A percentile compares a stretch with the other conserved stretches of the same genome.
phyloP scores from a whole-genome alignment of 2,888 invertebrate genomes.

The Gerosis bhagava region DNA sequence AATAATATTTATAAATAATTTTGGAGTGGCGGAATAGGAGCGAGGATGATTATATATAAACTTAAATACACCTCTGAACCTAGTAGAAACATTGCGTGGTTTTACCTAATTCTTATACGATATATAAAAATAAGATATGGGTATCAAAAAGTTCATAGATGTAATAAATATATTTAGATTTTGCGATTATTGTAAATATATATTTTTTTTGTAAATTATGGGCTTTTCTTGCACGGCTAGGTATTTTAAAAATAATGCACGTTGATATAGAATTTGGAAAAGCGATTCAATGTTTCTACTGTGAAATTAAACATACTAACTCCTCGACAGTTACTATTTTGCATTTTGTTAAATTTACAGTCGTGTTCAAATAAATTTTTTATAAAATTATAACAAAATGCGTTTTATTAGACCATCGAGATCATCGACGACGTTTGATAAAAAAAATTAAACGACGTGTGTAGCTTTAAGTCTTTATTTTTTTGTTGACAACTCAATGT shows the following conservation, averaged over 20 bases:
- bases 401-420: no score
- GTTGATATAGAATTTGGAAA: not conserved
- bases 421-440: no score
- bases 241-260: not conserved
- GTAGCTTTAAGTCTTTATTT: no score
- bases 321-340: conserved; percentile 72
- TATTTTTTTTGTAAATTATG: conserved; percentile 6
- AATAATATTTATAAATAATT: not conserved
- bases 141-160: no score
- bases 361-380: conserved; percentile 76
- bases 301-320: conserved; percentile 43
- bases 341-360: conserved; percentile 79
- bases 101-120: not conserved
- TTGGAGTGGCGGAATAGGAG: conserved; percentile 5
- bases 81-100: conserved; percentile 6
- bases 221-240: conserved; percentile 3
- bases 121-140: not conserved
- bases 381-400: conserved; percentile 22
- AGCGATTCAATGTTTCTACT: conserved; percentile 16
- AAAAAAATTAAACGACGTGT: no score
- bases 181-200: conserved; percentile 11
- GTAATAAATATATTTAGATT: not conserved
- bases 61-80: not conserved
- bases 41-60: conserved; percentile 5
- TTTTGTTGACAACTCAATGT: no score